Evolutionary conservation across 35 echinoderm and acorn worm genomes (phyloP).

Genomic region (Lytechinus pictus): DNA sequence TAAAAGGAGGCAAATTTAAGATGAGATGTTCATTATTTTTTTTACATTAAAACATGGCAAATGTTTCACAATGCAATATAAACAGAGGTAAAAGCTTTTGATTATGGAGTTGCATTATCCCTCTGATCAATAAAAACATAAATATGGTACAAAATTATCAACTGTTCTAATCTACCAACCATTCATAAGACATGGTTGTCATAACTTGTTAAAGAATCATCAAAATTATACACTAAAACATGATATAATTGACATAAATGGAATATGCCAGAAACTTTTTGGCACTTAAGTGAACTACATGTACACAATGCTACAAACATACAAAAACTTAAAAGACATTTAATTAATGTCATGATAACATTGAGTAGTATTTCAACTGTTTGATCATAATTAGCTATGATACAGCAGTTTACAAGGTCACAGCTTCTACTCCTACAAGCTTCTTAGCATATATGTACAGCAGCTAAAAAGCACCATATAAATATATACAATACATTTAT

Average conservation of each 20-base stretch:
- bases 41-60: background rate
- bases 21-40: background rate
- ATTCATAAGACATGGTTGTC: background rate
- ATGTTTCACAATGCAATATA: background rate
- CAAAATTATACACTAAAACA: background rate
- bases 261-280: background rate
- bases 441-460: background rate
- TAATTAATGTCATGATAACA: background rate
- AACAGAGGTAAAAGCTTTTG: background rate
- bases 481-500: background rate
- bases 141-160: background rate
- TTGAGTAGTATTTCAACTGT: background rate
- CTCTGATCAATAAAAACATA: background rate
- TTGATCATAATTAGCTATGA: background rate
- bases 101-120: background rate
- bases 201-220: background rate
- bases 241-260: background rate
- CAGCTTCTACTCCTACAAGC: background rate
- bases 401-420: background rate
- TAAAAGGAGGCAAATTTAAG: background rate
- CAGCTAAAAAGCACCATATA: background rate
- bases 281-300: slow-evolving; percentile 7
- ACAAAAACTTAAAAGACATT: slow-evolving; percentile 10
- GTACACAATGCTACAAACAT: background rate
- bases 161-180: background rate